Evolutionary conservation across 1,140 invertebrate species (phyloP).

Genomic region (Procambarus clarkii): DNA sequence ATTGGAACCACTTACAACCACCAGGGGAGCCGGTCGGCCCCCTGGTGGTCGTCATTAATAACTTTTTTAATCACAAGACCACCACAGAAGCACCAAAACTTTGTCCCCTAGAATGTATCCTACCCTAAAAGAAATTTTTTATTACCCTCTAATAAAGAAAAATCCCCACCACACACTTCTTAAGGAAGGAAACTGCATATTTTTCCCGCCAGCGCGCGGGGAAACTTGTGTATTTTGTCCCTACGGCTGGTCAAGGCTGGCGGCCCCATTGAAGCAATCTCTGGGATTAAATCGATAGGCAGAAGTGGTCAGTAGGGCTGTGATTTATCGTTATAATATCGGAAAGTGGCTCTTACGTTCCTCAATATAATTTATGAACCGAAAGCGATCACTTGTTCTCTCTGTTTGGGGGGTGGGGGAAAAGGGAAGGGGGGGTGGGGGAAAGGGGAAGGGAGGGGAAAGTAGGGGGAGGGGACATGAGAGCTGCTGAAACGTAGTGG

Average conservation of each 20-base stretch:
- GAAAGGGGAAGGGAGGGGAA: neutral
- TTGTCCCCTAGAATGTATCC: no score
- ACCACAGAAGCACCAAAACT: no score
- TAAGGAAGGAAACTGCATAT: neutral
- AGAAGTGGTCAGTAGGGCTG: conserved; percentile 57
- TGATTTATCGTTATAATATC: conserved; percentile 67
- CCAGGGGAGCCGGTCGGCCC: no score
- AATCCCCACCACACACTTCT: no score
- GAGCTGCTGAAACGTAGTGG: no score
- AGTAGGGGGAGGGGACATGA: neutral
- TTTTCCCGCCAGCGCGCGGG: neutral
- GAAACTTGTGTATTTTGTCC: conserved; percentile 27
- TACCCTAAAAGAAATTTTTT: no score
- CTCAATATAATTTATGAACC: conserved; percentile 57
- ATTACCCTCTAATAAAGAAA: no score
- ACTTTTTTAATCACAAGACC: no score
- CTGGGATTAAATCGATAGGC: conserved; percentile 53
- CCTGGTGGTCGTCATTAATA: no score
- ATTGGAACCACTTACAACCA: no score
- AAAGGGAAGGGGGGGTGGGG: neutral
- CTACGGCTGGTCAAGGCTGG: neutral
- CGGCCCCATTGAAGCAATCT: conserved; percentile 49
- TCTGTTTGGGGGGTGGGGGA: neutral
- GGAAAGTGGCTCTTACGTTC: conserved; percentile 63
- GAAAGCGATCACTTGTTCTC: conserved; percentile 54